Percentiles rank a stretch among this genome's conserved stretches.
Evolutionary conservation across 1,140 invertebrate genomes (phyloP).

Genomic region (Neodiprion fabricii): DNA sequence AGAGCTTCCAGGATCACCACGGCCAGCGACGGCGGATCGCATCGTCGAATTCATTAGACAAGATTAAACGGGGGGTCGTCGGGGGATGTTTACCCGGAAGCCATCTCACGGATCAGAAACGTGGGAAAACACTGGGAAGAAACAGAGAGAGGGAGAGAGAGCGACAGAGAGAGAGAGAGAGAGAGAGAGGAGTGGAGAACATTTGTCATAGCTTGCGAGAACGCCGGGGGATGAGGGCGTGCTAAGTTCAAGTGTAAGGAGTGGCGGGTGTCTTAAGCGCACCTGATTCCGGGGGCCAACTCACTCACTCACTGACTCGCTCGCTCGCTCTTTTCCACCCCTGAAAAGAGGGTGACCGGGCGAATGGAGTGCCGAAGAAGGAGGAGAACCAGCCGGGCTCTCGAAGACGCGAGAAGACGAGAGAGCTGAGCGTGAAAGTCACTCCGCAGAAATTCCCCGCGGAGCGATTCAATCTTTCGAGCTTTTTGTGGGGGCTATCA

Average conservation of each 20-base stretch:
- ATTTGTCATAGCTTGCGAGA: not conserved
- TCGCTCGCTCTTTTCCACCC: too few species aligned
- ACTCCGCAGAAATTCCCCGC: slow-evolving; percentile 25
- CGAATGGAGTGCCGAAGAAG: not conserved
- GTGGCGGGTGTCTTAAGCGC: not conserved
- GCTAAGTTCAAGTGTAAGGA: not conserved
- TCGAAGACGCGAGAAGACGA: too few species aligned
- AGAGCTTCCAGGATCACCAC: too few species aligned
- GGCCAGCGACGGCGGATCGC: too few species aligned
- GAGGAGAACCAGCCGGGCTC: too few species aligned
- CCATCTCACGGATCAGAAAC: not conserved
- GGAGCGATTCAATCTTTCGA: slow-evolving; percentile 48
- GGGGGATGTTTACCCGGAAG: not conserved
- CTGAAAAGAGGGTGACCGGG: not conserved
- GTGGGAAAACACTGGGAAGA: not conserved
- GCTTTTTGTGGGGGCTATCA: slow-evolving; percentile 31
- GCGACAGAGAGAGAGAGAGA: too few species aligned
- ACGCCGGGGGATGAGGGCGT: not conserved
- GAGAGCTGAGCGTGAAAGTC: not conserved
- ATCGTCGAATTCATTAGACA: too few species aligned
- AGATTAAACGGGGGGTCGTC: not conserved
- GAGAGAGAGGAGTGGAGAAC: not conserved
- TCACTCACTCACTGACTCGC: not conserved
- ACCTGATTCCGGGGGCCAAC: not conserved
- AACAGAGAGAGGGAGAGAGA: not conserved